Base-by-base conservation (phyloP, 2,113 vertebrate genomes). In the Ondatra zibethicus region DNA sequence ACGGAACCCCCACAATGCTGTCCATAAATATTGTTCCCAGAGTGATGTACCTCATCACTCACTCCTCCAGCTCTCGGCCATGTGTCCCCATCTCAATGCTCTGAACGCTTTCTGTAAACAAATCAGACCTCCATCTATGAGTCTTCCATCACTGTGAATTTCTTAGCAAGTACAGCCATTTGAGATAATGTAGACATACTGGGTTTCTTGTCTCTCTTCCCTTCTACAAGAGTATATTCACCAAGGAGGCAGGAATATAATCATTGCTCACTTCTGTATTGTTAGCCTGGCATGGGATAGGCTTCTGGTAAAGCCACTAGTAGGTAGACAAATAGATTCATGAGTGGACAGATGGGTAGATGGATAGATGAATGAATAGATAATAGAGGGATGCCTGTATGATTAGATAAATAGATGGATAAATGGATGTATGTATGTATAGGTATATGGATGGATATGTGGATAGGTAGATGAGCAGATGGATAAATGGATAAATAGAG, bases 1-100 rank as follows among this genome's bases (percentile, higher is more conserved):
- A n/a, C 0, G 0, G 19, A 39, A n/a, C 1, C 42, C 16, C 33
- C 3, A 21, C 0, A 2, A n/a, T 7, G 33, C 4, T 42, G 47
- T 31, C 14, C 45, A 27, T 23, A 78, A 77, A 58, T 7, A 29
- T 5, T 16, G 1, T 7, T 7, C 23, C 14, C 5, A 36, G 33
- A 31, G 4, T 5, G 29, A 52, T n/a, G 42, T 25, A 5, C 14
- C 42, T 58, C 27, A 47, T 0, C 8, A 8, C 19, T 31, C 36
- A 25, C 27, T 1, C 36, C 12, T 47, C 33, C 39, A 36, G 68
- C 45, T 63, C 29, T 50, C 86, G 78, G 36, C 36, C 75, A 33
- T 21, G 29, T 1, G 9, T 5, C 66, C 52, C 25, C n/a, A 23
- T 6, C 29, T 63, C 72, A 33, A 3, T 29, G 0, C 1, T 45